A percentile compares a stretch with the other conserved stretches of the same genome.
Conservation (phyloP, 2,797 vertebrate species). For the Taenioides sp. region DNA sequence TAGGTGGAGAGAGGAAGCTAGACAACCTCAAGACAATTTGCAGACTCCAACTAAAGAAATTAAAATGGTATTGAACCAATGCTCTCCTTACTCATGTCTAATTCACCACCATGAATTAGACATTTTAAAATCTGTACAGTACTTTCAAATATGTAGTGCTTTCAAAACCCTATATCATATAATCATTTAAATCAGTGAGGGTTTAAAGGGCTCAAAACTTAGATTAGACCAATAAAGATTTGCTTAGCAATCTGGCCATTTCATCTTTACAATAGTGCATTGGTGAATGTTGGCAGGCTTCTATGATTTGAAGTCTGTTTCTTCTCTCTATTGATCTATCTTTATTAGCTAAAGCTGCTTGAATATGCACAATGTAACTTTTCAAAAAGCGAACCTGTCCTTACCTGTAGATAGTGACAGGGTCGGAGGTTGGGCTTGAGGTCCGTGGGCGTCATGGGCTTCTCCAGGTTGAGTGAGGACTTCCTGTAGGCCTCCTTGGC, state of each 20-base stretch:
- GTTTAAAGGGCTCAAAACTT: not conserved
- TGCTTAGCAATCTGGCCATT: not conserved
- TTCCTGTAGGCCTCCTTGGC: conserved; percentile 98
- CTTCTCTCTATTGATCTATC: too few species aligned
- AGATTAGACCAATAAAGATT: not conserved
- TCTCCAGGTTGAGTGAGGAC: conserved; percentile 95
- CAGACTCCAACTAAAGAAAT: not conserved
- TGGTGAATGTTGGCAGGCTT: not conserved
- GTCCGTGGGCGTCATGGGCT: conserved; percentile 90
- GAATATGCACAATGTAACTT: too few species aligned
- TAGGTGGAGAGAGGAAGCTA: not conserved
- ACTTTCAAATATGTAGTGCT: not conserved
- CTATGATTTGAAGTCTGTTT: too few species aligned
- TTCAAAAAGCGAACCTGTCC: conserved; percentile 15
- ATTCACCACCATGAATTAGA: not conserved
- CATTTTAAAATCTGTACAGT: not conserved
- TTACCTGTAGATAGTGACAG: conserved; percentile 97
- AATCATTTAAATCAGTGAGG: not conserved
- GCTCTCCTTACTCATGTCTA: not conserved
- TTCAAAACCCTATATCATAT: not conserved
- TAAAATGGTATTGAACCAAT: not conserved
- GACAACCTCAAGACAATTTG: not conserved
- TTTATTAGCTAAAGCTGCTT: too few species aligned
- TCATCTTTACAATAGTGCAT: not conserved
- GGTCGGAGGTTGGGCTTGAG: conserved; percentile 81